Base-by-base conservation (phyloP, 1,140 invertebrate species). In the Marisa cornuarietis region DNA sequence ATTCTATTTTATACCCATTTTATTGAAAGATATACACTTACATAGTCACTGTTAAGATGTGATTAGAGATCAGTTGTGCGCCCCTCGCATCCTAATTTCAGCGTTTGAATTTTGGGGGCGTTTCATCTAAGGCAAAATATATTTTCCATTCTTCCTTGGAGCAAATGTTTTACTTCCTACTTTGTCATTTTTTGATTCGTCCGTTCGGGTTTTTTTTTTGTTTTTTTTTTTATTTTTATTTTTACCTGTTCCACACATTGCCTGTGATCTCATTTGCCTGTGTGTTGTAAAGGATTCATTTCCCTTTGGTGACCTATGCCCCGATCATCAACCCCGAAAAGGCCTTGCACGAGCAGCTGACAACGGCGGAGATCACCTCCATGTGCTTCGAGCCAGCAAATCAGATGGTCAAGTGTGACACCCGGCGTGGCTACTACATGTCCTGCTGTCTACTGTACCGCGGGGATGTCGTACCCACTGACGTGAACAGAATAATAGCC, bases 341-440 rank as follows among this genome's bases (percentile, higher is more conserved):
- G 90, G 95, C 96, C 0, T 92, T 96, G 42, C 97, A 96, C 87
- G 95, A 96, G 73, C 83, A 95, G 96, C 82, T 95, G 95, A 83
- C 92, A 14, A 81, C 82, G 8, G 76, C 83, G 26, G 79, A 84
- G 58, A 80, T 84, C 86, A 96, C 96, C 85, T 95, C 94, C 4
- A 84, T 95, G 16, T 96, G 95, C 90, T 96, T 96, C 91, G 95
- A 96, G 88, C 95, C 95, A 51, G 93, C 94, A 84, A 96, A 96
- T 92, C 96, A 96, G 93, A 96, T 97, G 95, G 95, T 96, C n/a
- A 96, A 96, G 90, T 96, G 96, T 90, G 95, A 96, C 90, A 95
- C 96, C 94, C 95, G 68, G 93, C 94, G 85, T 96, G 96, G 92
- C 95, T 96, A 93, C 96, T 97, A 95, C 81, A 89, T 92, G 74